Conservation (phyloP, 2,888 invertebrate genomes). For the Anthophora plumipes region DNA sequence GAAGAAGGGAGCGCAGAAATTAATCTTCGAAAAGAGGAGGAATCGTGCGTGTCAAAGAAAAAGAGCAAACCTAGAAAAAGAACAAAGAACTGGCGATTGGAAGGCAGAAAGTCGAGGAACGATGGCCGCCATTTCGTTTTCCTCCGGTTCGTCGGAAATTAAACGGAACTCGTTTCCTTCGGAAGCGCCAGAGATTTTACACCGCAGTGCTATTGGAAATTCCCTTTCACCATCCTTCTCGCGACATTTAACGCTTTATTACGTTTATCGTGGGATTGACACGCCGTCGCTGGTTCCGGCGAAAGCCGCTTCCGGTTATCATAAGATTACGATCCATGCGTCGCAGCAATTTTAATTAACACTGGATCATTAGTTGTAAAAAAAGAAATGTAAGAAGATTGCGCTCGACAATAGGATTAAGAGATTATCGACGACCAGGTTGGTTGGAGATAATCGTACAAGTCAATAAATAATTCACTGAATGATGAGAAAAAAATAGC, state of each 20-base stretch:
- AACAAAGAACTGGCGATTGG: neutral
- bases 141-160: slow-evolving; percentile 51
- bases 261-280: neutral
- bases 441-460: neutral
- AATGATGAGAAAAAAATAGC: too few species aligned
- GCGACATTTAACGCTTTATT: slow-evolving; percentile 14
- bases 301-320: neutral
- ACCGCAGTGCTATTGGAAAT: slow-evolving; percentile 1
- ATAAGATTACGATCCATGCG: neutral
- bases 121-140: slow-evolving; percentile 25
- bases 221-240: neutral
- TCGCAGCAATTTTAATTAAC: neutral
- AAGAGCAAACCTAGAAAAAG: neutral
- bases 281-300: neutral
- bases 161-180: slow-evolving; percentile 54
- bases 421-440: neutral
- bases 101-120: neutral
- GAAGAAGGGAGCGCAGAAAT: neutral
- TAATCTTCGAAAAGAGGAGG: neutral
- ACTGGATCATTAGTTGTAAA: neutral
- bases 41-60: neutral
- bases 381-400: slow-evolving; percentile 2
- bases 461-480: neutral
- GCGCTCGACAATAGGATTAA: neutral
- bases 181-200: neutral